A percentile compares a stretch with the other conserved stretches of the same genome.
These are phyloP conservation scores for Pseudorectes ferrugineus DNA, from an alignment of 2,113 vertebrate species.

Conservation along the genomic window DNA sequence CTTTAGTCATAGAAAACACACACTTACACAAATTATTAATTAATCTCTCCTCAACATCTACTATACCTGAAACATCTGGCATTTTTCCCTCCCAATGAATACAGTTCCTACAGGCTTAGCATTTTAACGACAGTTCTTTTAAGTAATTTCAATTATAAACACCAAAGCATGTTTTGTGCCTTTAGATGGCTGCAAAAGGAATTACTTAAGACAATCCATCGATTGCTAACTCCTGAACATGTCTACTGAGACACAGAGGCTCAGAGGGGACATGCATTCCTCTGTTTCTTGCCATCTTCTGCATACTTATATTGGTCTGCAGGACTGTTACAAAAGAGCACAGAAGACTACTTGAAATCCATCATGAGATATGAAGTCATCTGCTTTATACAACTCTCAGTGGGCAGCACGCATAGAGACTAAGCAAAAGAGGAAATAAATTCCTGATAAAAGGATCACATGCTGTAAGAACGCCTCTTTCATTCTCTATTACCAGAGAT, in stretches of 20 bases:
- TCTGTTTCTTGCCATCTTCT: neutral
- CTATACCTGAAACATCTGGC: conserved; percentile 52
- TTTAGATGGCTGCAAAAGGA: neutral
- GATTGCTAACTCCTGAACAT: neutral
- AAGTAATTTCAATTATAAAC: conserved; percentile 15
- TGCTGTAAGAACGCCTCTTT: neutral
- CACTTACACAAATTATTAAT: conserved; percentile 47
- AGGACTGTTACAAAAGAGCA: neutral
- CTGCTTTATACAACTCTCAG: neutral
- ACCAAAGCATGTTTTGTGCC: neutral
- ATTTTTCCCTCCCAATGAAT: conserved; percentile 28
- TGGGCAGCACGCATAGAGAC: neutral
- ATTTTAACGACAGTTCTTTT: conserved; percentile 41
- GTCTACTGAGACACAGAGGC: neutral
- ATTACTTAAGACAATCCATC: neutral
- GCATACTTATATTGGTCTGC: neutral
- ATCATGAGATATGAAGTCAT: neutral
- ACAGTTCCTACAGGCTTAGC: neutral
- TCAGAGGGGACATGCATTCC: neutral
- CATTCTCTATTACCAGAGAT: neutral
- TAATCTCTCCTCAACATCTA: conserved; percentile 12
- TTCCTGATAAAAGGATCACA: neutral
- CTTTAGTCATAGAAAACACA: neutral
- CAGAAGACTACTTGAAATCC: neutral
- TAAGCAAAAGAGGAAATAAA: neutral